Evolutionary conservation across 2,113 vertebrate genomes (phyloP).

Genomic region (Dromaius novaehollandiae): DNA sequence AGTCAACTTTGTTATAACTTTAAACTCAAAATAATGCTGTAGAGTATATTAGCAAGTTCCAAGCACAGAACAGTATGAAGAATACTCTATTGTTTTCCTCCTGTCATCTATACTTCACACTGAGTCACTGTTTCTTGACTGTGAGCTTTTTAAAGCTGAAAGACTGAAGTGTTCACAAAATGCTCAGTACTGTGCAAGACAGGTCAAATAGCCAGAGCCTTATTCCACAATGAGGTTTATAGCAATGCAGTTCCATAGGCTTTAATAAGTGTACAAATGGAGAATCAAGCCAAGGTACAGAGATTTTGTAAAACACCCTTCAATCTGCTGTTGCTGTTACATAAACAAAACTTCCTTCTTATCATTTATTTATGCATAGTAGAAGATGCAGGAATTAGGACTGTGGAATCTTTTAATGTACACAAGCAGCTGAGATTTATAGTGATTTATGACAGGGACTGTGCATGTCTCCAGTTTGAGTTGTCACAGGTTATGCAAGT

Average conservation of each 20-base stretch:
- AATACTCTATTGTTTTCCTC: neutral
- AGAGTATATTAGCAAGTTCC: neutral
- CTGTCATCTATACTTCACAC: neutral
- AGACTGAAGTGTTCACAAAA: neutral
- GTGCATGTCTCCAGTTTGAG: neutral
- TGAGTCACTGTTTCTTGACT: neutral
- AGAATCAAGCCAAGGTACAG: neutral
- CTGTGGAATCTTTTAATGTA: neutral
- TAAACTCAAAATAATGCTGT: neutral
- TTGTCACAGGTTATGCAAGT: neutral
- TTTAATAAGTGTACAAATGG: neutral
- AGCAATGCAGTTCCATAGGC: neutral
- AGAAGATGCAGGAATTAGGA: neutral
- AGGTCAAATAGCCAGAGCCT: neutral
- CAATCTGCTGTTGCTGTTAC: neutral
- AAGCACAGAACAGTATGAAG: neutral
- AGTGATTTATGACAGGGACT: neutral
- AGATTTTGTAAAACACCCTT: neutral
- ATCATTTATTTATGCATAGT: rapidly evolving
- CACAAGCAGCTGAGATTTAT: neutral
- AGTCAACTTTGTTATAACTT: neutral
- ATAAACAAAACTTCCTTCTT: neutral
- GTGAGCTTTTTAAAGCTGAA: neutral
- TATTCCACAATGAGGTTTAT: neutral
- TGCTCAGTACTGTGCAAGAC: neutral